These are phyloP conservation scores for Zoroaster sp. DNA, from an alignment of 53 echinoderm and acorn worm genomes.

Conservation along the genomic window DNA sequence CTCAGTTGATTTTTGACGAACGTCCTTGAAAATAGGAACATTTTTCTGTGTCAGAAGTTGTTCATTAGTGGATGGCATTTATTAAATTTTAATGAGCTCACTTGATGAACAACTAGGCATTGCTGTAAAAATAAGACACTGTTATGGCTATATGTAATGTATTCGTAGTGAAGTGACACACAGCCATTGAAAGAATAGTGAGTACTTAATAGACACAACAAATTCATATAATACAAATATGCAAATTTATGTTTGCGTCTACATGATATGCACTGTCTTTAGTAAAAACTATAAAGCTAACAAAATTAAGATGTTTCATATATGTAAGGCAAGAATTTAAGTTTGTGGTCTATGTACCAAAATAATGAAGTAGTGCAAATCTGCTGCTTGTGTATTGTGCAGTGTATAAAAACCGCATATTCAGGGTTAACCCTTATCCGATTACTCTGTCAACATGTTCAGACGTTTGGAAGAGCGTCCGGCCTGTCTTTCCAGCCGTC, in stretches of 20 bases:
- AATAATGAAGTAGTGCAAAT: neutral
- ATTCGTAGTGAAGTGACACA: neutral
- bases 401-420: neutral
- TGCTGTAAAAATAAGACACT: no score
- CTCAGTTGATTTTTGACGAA: no score
- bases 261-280: neutral
- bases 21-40: no score
- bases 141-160: neutral
- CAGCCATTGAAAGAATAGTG: neutral
- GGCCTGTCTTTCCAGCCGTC: neutral
- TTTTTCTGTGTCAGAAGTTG: no score
- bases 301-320: no score
- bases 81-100: no score
- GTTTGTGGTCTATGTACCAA: neutral
- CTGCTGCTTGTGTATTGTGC: neutral
- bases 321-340: neutral
- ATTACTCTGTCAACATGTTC: neutral
- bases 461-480: constrained; percentile 25
- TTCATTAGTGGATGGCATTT: no score
- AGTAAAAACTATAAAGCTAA: neutral
- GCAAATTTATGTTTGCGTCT: neutral
- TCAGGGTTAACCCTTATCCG: neutral
- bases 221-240: neutral
- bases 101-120: no score
- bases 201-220: neutral